A percentile compares a stretch with the other conserved stretches of the same genome.
Evolutionary conservation across 2,888 invertebrate species (phyloP).

Genomic region (Dione juno): DNA sequence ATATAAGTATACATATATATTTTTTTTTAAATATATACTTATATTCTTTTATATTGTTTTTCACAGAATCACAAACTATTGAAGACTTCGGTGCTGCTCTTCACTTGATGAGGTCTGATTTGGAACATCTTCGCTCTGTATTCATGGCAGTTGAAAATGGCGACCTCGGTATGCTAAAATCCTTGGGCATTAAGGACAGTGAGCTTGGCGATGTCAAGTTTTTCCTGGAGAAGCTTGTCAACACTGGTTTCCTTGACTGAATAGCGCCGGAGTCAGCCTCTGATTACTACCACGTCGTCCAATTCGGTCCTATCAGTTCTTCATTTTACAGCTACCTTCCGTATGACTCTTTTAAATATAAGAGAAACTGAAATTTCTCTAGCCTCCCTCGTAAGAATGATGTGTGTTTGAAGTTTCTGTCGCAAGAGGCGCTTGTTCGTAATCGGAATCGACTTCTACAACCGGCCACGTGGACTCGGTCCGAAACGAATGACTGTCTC

Average conservation of each 20-base stretch:
- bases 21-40: no score
- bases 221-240: conserved; percentile 97
- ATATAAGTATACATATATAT: no score
- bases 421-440: conserved; percentile 50
- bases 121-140: conserved; percentile 96
- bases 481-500: conserved; percentile 56
- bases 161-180: conserved; percentile 96
- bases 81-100: conserved; percentile 96
- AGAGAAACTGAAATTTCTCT: conserved; percentile 63
- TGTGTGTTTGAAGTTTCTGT: conserved; percentile 45
- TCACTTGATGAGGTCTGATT: conserved; percentile 92
- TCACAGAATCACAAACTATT: conserved; percentile 95
- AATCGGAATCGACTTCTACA: conserved; percentile 58
- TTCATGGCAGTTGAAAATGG: conserved; percentile 98
- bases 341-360: conserved; percentile 80
- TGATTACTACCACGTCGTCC: conserved; percentile 87
- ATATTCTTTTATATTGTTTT: background rate
- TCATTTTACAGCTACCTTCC: conserved; percentile 88
- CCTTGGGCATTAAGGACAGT: conserved; percentile 96
- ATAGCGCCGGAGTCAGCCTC: conserved; percentile 89
- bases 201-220: conserved; percentile 97
- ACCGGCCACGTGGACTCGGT: conserved; percentile 76
- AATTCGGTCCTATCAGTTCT: conserved; percentile 87
- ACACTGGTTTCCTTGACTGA: conserved; percentile 98
- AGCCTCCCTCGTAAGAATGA: conserved; percentile 61